These are phyloP conservation scores for Plumapathes pennacea DNA, from an alignment of 92 coral and sea anemone genomes.

Conservation along the genomic window DNA sequence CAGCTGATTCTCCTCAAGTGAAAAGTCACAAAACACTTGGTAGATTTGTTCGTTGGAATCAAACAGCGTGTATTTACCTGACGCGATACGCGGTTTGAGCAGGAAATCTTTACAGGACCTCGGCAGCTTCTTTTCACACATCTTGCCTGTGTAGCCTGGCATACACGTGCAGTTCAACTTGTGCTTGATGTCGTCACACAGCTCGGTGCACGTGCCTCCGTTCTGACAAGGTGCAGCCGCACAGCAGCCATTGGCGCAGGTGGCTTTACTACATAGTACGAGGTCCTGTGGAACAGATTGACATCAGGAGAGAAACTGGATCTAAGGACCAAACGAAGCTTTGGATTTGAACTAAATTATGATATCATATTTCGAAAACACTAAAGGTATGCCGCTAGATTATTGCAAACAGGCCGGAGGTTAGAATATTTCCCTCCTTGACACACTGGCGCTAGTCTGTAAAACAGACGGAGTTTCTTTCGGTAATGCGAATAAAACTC, in stretches of 20 bases:
- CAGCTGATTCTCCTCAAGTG: slow-evolving; percentile 5
- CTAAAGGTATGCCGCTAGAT: no score
- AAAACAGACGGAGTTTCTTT: no score
- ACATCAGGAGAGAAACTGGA: no score
- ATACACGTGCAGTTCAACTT: slow-evolving; percentile 17
- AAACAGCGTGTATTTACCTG: slow-evolving; percentile 10
- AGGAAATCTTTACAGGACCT: slow-evolving; percentile 4
- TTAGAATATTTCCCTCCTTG: no score
- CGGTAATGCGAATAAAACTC: no score
- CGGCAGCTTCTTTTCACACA: slow-evolving; percentile 13
- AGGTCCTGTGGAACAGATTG: no score
- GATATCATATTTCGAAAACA: no score
- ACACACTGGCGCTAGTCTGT: no score
- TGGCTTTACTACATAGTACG: no score
- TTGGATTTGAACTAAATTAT: no score
- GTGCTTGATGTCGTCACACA: slow-evolving; percentile 14
- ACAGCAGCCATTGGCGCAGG: slow-evolving; percentile 30
- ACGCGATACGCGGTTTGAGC: background rate
- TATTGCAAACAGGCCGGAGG: no score
- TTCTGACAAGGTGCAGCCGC: background rate
- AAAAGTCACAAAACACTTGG: slow-evolving; percentile 22
- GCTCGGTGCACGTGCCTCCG: slow-evolving; percentile 28
- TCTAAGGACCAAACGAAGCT: no score
- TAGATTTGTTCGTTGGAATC: slow-evolving; percentile 1
- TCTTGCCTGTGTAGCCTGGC: slow-evolving; percentile 10